phyloP scores from a whole-genome alignment of 2,797 vertebrate genomes.

The Xiphophorus birchmanni region DNA sequence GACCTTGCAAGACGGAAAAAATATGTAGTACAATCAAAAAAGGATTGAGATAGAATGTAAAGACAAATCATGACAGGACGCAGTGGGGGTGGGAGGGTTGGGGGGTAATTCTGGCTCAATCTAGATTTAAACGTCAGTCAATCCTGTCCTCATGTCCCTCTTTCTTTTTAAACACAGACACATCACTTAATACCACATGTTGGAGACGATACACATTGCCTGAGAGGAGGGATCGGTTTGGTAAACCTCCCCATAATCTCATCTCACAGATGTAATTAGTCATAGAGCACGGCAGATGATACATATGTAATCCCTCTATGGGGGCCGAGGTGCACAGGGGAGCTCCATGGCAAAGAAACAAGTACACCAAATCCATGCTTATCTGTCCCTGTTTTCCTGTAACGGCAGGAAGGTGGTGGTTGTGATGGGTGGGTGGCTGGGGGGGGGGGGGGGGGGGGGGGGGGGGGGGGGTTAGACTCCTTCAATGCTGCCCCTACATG shows the following conservation, averaged over 20 bases:
- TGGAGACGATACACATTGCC: slow-evolving; percentile 79
- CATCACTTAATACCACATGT: slow-evolving; percentile 69
- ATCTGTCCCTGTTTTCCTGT: slow-evolving; percentile 68
- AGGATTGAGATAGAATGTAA: not conserved
- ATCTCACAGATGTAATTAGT: slow-evolving; percentile 86
- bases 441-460: not conserved
- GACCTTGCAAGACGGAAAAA: not conserved
- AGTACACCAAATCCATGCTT: slow-evolving; percentile 70
- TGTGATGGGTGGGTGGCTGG: not conserved
- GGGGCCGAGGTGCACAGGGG: slow-evolving; percentile 71
- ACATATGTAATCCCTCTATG: slow-evolving; percentile 82
- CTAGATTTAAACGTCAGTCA: slow-evolving; percentile 71
- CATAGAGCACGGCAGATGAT: slow-evolving; percentile 81
- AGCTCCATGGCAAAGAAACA: slow-evolving; percentile 69
- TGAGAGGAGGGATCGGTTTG: slow-evolving; percentile 78
- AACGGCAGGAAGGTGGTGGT: slow-evolving; percentile 10
- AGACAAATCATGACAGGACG: slow-evolving; percentile 2
- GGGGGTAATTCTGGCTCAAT: slow-evolving; percentile 4
- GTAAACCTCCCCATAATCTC: slow-evolving; percentile 82
- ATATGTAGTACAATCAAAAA: not conserved
- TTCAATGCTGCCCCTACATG: slow-evolving; percentile 64
- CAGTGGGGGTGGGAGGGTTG: not conserved
- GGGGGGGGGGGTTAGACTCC: slow-evolving; percentile 28
- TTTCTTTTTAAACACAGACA: slow-evolving; percentile 60
- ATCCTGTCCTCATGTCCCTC: slow-evolving; percentile 56